Conservation (phyloP, 64 coral and sea anemone genomes). For the Platygyra sinensis region DNA sequence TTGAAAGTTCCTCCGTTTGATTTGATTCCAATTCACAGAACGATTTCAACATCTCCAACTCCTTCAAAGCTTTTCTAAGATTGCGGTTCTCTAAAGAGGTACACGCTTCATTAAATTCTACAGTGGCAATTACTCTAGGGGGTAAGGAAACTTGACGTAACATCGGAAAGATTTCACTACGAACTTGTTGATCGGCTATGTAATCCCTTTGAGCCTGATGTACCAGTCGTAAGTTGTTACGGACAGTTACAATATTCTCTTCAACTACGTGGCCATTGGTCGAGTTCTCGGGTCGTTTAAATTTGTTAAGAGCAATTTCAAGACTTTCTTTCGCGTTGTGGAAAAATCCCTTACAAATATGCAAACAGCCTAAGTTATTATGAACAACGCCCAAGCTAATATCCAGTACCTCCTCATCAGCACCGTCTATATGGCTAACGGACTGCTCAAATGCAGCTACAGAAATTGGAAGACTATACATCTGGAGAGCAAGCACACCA, state of each 20-base stretch:
- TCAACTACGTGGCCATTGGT: not conserved
- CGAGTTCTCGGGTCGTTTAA: not conserved
- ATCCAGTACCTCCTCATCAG: not conserved
- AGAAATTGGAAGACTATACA: not conserved
- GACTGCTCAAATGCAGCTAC: not conserved
- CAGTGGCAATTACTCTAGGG: not conserved
- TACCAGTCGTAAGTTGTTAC: not conserved
- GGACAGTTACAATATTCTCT: not conserved
- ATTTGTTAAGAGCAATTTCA: not conserved
- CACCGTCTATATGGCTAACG: not conserved
- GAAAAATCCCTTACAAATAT: not conserved
- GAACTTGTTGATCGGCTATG: not conserved
- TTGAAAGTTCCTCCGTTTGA: not conserved
- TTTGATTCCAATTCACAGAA: not conserved
- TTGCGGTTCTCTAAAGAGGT: not conserved
- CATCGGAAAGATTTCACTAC: not conserved
- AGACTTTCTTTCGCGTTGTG: not conserved
- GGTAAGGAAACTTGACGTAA: not conserved
- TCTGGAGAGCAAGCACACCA: not conserved
- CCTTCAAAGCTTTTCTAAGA: conserved; percentile 1
- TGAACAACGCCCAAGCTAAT: not conserved
- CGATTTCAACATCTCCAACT: not conserved
- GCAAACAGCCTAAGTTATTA: not conserved
- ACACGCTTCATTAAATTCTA: not conserved
- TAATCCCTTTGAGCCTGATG: not conserved